Evolutionary conservation across 2,797 vertebrate species (phyloP), one percentile per base, ranked within the genome.

Genomic region (Tamandua tetradactyla): DNA sequence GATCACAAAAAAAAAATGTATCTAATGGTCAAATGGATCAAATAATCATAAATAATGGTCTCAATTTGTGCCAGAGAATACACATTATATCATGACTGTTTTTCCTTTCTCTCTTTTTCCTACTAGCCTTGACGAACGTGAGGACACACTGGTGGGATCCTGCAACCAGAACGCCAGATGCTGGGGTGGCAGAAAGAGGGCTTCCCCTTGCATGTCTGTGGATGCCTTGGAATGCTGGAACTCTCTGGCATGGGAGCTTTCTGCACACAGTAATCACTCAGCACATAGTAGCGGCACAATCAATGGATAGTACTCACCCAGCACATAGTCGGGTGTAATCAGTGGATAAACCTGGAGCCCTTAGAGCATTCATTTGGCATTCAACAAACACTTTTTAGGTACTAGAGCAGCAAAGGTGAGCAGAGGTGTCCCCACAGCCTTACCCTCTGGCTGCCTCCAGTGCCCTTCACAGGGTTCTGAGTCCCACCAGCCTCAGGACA

Each of bases 221-320:
- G 30, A n/a, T 14, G 2, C n/a, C 42, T 17, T 27, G 20, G 13
- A 22, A 17, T 18, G 3, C 14, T 23, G 61, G 75, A 44, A 7
- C 32, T 14, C 14, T 20, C 4, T 47, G 30, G 40, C 30, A n/a
- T 3, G 17, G 25, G 47, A 64, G 10, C 14, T 57, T 9, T 10
- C 47, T 0, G 4, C 68, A 22, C 44, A n/a, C 1, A 0, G 25
- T 44, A 20, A 55, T 64, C 23, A 17, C 25, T 52, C 0, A 0
- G 9, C n/a, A 55, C 32, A 37, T 32, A 13, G 68, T 32, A 37
- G 64, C 40, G 22, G 4, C 20, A 35, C 37, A 57, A n/a, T 59
- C 11, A 42, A 25, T 59, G 62, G 52, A n/a, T 1, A 0, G 25
- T 44, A 22, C 44, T 64, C 23, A 17, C 30, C 42, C 0, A 0